phyloP scores from a whole-genome alignment of 2,113 vertebrate genomes.

The Cercopithecus mona region DNA sequence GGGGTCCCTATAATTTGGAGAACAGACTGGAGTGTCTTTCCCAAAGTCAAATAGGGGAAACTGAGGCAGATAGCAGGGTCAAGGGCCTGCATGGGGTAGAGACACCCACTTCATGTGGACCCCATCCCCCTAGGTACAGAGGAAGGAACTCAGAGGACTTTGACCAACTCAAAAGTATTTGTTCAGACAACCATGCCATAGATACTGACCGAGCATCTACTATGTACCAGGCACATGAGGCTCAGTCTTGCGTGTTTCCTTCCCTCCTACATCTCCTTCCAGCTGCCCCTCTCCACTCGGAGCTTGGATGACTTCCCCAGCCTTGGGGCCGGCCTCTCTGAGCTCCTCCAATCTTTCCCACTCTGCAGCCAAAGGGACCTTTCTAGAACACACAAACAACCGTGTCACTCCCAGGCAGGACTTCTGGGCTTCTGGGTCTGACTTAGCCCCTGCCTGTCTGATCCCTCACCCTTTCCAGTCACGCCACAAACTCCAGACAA shows the following conservation, averaged over 20 bases:
- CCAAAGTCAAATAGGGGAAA: background rate
- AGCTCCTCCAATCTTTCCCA: too few relatives aligned
- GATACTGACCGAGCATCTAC: background rate
- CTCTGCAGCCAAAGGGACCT: accelerated
- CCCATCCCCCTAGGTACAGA: background rate
- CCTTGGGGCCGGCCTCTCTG: background rate
- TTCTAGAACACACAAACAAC: background rate
- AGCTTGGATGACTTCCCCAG: background rate
- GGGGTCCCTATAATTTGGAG: background rate
- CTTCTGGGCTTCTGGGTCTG: background rate
- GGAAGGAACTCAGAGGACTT: background rate
- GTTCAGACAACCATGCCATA: background rate
- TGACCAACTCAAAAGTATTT: background rate
- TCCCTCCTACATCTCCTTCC: background rate
- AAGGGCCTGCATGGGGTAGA: background rate
- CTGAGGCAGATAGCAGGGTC: background rate
- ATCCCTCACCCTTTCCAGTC: background rate
- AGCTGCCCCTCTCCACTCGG: background rate
- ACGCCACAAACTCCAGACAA: background rate
- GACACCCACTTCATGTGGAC: accelerated
- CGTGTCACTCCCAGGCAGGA: background rate
- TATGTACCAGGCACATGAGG: background rate
- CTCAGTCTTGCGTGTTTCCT: background rate
- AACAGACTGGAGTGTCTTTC: background rate
- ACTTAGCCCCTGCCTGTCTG: background rate